Conservation (phyloP, 1,140 invertebrate species). For the Drosophila nannoptera region DNA sequence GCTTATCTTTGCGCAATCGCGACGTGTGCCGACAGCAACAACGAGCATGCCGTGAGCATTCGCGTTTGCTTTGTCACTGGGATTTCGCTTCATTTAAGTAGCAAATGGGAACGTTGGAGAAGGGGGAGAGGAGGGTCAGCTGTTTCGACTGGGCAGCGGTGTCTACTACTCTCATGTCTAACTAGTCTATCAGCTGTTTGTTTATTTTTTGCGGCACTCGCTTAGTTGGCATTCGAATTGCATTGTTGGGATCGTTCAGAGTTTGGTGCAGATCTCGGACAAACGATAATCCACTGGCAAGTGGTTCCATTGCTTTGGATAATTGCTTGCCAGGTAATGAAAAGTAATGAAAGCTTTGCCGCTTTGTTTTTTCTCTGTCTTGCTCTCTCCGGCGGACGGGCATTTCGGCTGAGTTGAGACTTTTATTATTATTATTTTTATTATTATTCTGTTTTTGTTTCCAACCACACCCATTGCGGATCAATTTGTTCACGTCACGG, state of each 20-base stretch:
- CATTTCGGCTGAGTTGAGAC: no score
- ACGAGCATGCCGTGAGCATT: background rate
- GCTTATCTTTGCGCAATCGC: conserved; percentile 29
- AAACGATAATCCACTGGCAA: background rate
- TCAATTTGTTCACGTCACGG: conserved; percentile 59
- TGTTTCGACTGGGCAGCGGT: conserved; percentile 15
- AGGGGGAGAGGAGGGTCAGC: conserved; percentile 11
- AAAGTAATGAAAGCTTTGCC: background rate
- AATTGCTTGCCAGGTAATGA: conserved; percentile 7
- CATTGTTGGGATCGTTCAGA: conserved; percentile 14
- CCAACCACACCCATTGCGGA: conserved; percentile 34
- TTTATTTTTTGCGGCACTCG: background rate
- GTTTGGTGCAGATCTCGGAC: background rate
- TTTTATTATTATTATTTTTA: conserved; percentile 4
- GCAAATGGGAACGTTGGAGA: background rate
- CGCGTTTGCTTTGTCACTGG: conserved; percentile 17
- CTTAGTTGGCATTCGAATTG: conserved; percentile 2
- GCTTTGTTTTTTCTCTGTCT: no score
- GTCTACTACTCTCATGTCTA: conserved; percentile 9
- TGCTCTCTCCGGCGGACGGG: background rate
- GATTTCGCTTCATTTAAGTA: no score
- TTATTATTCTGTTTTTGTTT: conserved; percentile 16
- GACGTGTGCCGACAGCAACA: conserved; percentile 16
- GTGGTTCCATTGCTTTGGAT: conserved; percentile 10
- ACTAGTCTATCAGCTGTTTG: conserved; percentile 24